Evolutionary conservation across 1,140 invertebrate species (phyloP).

Genomic region (Samia ricini): DNA sequence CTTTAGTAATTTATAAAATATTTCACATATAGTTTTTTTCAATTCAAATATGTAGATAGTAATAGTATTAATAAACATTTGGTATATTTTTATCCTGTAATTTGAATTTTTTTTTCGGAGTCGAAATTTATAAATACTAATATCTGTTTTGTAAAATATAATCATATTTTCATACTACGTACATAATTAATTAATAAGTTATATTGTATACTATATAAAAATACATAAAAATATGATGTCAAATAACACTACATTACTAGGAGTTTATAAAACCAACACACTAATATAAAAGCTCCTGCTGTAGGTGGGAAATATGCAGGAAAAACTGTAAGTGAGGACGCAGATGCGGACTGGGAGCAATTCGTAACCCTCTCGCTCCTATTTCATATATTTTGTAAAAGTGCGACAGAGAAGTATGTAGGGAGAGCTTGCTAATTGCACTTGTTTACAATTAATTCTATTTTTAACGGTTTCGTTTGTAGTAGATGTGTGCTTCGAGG

Average conservation of each 20-base stretch:
- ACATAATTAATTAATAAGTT: too few relatives aligned
- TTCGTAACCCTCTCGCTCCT: constrained; percentile 11
- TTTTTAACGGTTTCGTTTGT: constrained; percentile 16
- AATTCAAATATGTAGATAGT: too few relatives aligned
- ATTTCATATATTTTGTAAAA: background rate
- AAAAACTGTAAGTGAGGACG: constrained; percentile 37
- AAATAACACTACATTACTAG: constrained; percentile 5
- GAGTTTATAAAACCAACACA: constrained; percentile 17
- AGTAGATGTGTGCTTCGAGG: background rate
- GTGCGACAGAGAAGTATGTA: constrained; percentile 5
- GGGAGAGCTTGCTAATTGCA: constrained; percentile 36
- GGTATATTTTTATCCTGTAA: too few relatives aligned
- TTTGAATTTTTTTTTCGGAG: too few relatives aligned
- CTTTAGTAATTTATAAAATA: too few relatives aligned
- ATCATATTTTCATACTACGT: too few relatives aligned
- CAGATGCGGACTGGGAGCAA: constrained; percentile 28
- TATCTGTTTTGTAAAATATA: too few relatives aligned
- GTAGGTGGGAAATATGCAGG: constrained; percentile 37
- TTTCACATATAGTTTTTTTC: too few relatives aligned
- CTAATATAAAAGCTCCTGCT: constrained; percentile 19
- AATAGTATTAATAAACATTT: too few relatives aligned
- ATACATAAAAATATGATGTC: background rate
- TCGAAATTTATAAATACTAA: too few relatives aligned
- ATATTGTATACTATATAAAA: too few relatives aligned
- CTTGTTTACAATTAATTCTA: constrained; percentile 25